A percentile compares a stretch with the other conserved stretches of the same genome.
Conservation (phyloP, 2,888 invertebrate genomes). For the Sarcophaga carnaria region DNA sequence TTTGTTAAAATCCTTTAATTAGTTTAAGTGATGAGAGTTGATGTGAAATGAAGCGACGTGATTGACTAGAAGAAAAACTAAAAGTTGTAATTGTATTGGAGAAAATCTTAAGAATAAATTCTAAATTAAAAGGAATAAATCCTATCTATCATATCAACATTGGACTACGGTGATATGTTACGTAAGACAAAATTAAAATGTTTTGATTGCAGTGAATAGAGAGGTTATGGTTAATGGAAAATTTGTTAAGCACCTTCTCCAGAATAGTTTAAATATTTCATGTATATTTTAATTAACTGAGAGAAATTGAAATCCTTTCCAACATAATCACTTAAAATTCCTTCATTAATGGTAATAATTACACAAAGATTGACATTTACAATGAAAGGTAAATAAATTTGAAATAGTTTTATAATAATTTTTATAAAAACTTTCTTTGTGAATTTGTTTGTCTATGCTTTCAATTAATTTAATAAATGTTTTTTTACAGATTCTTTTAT, state of each 20-base stretch:
- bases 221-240: neutral
- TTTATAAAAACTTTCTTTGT: too few species aligned
- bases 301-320: too few species aligned
- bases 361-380: too few species aligned
- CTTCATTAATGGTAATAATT: too few species aligned
- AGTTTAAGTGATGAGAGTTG: neutral
- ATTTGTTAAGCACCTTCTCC: neutral
- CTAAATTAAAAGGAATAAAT: neutral
- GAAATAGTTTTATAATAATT: too few species aligned
- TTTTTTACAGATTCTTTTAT: too few species aligned
- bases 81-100: neutral
- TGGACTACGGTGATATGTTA: neutral
- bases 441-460: too few species aligned
- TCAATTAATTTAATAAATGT: too few species aligned
- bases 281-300: too few species aligned
- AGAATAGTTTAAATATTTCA: too few species aligned
- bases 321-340: too few species aligned
- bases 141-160: neutral
- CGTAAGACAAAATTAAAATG: neutral
- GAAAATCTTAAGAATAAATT: neutral
- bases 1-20: neutral
- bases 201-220: neutral
- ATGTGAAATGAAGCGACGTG: neutral
- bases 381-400: too few species aligned
- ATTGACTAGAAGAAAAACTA: neutral